Percentiles rank a stretch among this genome's conserved stretches.
These are phyloP conservation scores for Blastobasis adustella DNA, from an alignment of 2,888 invertebrate species.

Conservation along the genomic window DNA sequence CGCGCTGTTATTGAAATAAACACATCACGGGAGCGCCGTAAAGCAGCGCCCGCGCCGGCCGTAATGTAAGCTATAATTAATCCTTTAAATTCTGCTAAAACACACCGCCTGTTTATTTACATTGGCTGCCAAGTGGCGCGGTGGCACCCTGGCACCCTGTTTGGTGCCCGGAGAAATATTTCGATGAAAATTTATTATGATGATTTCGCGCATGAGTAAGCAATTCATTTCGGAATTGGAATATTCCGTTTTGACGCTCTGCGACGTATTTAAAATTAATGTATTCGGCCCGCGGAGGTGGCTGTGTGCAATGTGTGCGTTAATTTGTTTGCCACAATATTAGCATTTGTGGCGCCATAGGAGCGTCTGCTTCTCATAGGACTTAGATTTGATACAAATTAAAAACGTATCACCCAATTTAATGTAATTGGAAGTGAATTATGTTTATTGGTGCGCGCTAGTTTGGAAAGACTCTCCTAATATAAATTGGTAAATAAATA, in stretches of 20 bases:
- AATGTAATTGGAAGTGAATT: too few species aligned
- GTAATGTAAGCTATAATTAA: slow-evolving; percentile 28
- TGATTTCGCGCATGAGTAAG: slow-evolving; percentile 5
- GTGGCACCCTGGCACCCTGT: slow-evolving; percentile 13
- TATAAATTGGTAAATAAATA: too few species aligned
- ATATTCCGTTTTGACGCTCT: background rate
- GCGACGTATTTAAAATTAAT: background rate
- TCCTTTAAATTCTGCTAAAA: slow-evolving; percentile 14
- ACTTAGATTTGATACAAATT: too few species aligned
- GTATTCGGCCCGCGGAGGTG: background rate
- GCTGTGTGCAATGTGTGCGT: background rate
- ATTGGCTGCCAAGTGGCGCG: slow-evolving; percentile 16
- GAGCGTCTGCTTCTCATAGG: too few species aligned
- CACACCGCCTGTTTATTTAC: slow-evolving; percentile 25
- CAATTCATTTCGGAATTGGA: background rate
- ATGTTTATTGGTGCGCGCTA: too few species aligned
- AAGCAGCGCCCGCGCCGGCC: slow-evolving; percentile 22
- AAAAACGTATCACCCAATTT: too few species aligned
- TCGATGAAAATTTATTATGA: slow-evolving; percentile 25
- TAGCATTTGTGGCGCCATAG: too few species aligned
- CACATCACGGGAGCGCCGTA: slow-evolving; percentile 19
- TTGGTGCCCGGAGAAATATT: slow-evolving; percentile 20
- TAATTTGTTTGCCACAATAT: background rate
- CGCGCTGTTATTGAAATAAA: slow-evolving; percentile 28
- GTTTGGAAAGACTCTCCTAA: too few species aligned